phyloP scores from a whole-genome alignment of 2,113 vertebrate species.

The Aramus guarauna region DNA sequence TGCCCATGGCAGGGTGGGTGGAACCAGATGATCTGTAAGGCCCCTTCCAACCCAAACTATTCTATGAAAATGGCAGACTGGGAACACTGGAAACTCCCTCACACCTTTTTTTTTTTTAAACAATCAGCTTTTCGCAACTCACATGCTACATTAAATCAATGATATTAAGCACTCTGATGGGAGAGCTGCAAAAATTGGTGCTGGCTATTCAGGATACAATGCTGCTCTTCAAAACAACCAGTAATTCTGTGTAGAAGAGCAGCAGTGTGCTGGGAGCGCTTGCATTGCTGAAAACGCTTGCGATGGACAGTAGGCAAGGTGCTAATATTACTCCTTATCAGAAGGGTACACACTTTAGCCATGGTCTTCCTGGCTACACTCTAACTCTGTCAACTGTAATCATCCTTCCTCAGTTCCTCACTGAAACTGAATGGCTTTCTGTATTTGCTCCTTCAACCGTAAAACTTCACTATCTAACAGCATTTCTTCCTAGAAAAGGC shows the following conservation, averaged over 20 bases:
- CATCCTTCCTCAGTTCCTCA: neutral
- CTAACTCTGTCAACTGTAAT: neutral
- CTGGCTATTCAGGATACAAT: too few species aligned
- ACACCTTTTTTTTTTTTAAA: neutral
- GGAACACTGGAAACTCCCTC: too few species aligned
- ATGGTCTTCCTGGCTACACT: neutral
- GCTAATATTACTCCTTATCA: neutral
- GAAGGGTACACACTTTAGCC: neutral
- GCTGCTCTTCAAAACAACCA: too few species aligned
- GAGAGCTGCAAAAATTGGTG: neutral
- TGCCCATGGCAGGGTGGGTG: too few species aligned
- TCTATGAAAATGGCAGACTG: too few species aligned
- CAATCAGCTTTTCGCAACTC: neutral
- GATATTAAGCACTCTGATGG: neutral
- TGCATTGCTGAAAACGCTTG: too few species aligned
- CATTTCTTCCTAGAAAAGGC: neutral
- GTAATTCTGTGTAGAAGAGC: too few species aligned
- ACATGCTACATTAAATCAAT: neutral
- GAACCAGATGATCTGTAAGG: too few species aligned
- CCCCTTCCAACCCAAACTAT: too few species aligned
- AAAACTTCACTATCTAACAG: neutral
- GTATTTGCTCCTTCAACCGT: neutral
- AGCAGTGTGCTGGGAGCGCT: too few species aligned
- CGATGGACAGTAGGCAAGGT: too few species aligned
- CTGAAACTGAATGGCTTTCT: neutral